Base-by-base conservation (phyloP, 2,888 invertebrate genomes). In the Glyphotaelius pellucidus region DNA sequence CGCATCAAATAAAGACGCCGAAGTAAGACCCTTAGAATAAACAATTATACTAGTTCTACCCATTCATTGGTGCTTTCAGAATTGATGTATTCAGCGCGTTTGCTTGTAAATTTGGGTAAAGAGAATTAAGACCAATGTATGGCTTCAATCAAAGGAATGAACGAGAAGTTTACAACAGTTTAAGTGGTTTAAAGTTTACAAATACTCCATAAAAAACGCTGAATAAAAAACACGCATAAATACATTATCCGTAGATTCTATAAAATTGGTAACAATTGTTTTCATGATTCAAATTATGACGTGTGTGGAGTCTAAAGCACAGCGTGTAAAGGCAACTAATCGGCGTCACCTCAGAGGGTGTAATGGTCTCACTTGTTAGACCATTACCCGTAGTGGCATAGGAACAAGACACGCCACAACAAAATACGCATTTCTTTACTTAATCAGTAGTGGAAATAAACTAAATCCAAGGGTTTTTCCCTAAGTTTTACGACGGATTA, bases 361-460 rank as follows among this genome's bases (percentile, higher is more conserved):
- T 67, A 87, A 87, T 52, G 52, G 47, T 42, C 87, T 47, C 52
- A 30, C 47, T 87, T n/a, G 67, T 67, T 25, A n/a, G 67, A n/a
- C 67, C 67, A 67, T 67, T 90, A 32, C n/a, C 25, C 25, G 25
- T 11, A n/a, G 35, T 14, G 67, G 81, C 42, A 32, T 30, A 90
- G 47, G 38, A 35, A 52, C 35, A 52, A 52, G 30, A 79, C 90
- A 90, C 85, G 90, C 90, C 25, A 89, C n/a, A n/a, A 9, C 32
- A 25, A 80, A 38, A 32, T 31, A 79, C 35, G 67, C 52, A 67
- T 90, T 84, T 84, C 32, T 84, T 84, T 15, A 84, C 52, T 35
- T 35, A 90, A 47, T 67, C n/a, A 35, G 84, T 38, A 90, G 67
- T 30, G 90, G 85, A 90, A 67, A 90, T 90, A 90, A 90, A 84